These are phyloP conservation scores for Caradrina clavipalpis DNA, from an alignment of 2,888 invertebrate genomes.

Conservation along the genomic window DNA sequence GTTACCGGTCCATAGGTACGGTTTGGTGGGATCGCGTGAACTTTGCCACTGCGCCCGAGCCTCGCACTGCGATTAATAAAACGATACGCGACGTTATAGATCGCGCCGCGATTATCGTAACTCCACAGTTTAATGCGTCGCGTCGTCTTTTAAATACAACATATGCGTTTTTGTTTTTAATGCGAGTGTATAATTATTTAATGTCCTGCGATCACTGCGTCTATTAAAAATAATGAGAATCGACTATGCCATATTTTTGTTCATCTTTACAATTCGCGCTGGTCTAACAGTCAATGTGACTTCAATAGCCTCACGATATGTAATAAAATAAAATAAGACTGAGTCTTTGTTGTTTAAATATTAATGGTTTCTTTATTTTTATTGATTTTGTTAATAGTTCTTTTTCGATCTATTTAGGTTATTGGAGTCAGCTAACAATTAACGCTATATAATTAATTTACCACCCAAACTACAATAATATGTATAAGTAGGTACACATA, in stretches of 20 bases:
- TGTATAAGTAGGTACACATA: too few species aligned
- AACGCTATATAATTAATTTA: not conserved
- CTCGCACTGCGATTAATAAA: constrained; percentile 82
- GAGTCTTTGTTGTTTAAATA: not conserved
- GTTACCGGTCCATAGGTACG: constrained; percentile 78
- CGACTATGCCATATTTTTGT: constrained; percentile 20
- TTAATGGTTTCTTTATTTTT: constrained; percentile 1
- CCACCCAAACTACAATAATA: not conserved
- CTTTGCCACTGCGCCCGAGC: constrained; percentile 85
- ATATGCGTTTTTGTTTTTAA: constrained; percentile 68
- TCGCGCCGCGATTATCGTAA: constrained; percentile 82
- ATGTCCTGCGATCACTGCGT: constrained; percentile 38
- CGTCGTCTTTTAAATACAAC: constrained; percentile 67
- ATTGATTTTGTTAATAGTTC: constrained; percentile 14
- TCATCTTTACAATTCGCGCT: constrained; percentile 4
- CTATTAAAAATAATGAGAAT: constrained; percentile 27
- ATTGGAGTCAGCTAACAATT: not conserved
- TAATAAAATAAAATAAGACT: constrained; percentile 23
- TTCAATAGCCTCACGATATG: constrained; percentile 7
- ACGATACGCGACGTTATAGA: constrained; percentile 86
- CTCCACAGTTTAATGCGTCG: constrained; percentile 75
- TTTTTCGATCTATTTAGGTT: constrained; percentile 5
- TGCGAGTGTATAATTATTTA: constrained; percentile 62
- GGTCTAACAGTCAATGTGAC: constrained; percentile 22
- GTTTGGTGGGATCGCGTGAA: constrained; percentile 87